Conservation (phyloP, 2,797 vertebrate genomes). For the Myotis vivesi region DNA sequence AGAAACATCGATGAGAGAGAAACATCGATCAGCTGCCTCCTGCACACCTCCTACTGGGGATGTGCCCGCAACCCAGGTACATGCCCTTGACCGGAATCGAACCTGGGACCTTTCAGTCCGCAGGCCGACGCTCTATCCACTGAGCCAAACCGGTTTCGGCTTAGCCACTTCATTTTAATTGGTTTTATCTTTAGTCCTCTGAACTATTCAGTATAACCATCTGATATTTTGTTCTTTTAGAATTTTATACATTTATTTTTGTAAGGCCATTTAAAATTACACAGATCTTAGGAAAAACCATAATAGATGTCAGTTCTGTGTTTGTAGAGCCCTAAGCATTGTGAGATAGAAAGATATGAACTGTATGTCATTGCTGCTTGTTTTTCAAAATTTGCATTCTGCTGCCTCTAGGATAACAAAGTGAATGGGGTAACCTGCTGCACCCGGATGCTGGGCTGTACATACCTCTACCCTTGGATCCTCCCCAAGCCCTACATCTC, state of each 20-base stretch:
- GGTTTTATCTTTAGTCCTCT: conserved; percentile 18
- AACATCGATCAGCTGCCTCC: too few species aligned
- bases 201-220: neutral
- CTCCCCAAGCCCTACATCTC: conserved; percentile 94
- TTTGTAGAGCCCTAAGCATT: neutral
- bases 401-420: conserved; percentile 93
- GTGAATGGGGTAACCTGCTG: conserved; percentile 98
- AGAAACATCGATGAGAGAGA: too few species aligned
- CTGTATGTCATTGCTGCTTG: conserved; percentile 11
- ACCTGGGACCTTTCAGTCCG: too few species aligned
- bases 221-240: conserved; percentile 26
- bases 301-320: neutral
- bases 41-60: too few species aligned
- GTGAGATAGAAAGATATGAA: neutral
- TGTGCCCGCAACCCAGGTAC: too few species aligned
- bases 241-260: conserved; percentile 34
- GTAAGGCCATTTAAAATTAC: neutral
- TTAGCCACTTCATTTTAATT: conserved; percentile 37
- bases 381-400: conserved; percentile 58
- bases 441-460: conserved; percentile 96
- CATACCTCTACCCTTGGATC: conserved; percentile 95
- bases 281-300: neutral
- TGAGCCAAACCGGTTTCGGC: too few species aligned
- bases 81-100: too few species aligned
- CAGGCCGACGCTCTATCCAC: too few species aligned